Evolutionary conservation across 2,113 vertebrate species (phyloP), one percentile per base, ranked within the genome.

Genomic region (Phyllostomus discolor): DNA sequence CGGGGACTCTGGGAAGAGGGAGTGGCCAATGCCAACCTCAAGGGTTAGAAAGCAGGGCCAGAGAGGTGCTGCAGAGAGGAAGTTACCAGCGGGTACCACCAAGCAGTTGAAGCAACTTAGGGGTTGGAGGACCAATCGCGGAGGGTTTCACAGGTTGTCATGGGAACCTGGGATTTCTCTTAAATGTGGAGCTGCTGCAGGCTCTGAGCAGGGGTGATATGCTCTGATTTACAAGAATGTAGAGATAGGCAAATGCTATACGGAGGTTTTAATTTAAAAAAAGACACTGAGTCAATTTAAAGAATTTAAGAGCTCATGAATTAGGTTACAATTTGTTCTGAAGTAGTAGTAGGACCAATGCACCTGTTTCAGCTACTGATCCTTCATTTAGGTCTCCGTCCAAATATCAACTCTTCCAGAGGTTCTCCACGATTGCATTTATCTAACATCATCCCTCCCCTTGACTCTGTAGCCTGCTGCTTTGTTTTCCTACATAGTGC

Each of bases 111-210:
- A 66, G 38, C 14, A 57, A 33, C 35, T 48, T 11, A 67, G 26
- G 22, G 50, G 31, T 5, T 16, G 66, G 15, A 75, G 16, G 46
- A 52, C 19, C 50, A 22, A n/a, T 10, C 0, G 0, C 0, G 35
- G 2, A 62, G 43, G 59, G 75, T 17, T 66, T 54, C 2, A 20
- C 0, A 41, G 31, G 50, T 10, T 22, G 20, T 26, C 10, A 3
- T 0, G 17, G 52, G n/a, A 48, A 67, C 24, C 4, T 41, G 31
- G 31, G 66, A 73, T 26, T 73, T 80, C 33, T 33, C 70, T 16
- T 41, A 84, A 73, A 17, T 14, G 14, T 48, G 22, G 12, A 75
- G 54, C 38, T 28, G 12, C 8, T 0, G 6, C 17, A 12, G n/a
- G 33, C 50, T 80, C 43, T 57, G 35, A 64, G 35, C 33, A 43